phyloP scores from a whole-genome alignment of 2,888 invertebrate species.

The Caenorhabditis angaria region DNA sequence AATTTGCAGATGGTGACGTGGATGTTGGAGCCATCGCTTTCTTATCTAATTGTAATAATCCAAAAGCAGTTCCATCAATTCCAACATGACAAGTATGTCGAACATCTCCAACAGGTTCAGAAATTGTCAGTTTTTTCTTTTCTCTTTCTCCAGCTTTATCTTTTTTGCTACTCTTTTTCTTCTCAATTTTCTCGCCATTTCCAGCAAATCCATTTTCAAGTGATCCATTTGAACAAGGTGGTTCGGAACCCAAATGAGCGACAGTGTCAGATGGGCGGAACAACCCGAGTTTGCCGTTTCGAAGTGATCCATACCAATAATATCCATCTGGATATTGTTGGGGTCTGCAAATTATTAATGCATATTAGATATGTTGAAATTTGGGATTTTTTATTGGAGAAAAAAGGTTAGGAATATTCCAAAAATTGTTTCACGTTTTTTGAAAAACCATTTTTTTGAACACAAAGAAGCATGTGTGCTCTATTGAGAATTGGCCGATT shows the following conservation, averaged over 20 bases:
- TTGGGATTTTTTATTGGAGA: too few species aligned
- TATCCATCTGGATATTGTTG: slow-evolving; percentile 64
- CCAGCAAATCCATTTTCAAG: slow-evolving; percentile 26
- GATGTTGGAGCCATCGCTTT: slow-evolving; percentile 57
- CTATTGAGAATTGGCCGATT: too few species aligned
- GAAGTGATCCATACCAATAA: slow-evolving; percentile 89
- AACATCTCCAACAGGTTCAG: slow-evolving; percentile 93
- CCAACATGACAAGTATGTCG: slow-evolving; percentile 96
- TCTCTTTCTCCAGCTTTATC: slow-evolving; percentile 52
- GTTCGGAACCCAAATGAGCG: slow-evolving; percentile 48
- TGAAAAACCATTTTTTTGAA: too few species aligned
- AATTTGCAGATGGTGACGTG: slow-evolving; percentile 45
- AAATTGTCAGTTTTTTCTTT: slow-evolving; percentile 80
- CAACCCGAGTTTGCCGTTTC: slow-evolving; percentile 78
- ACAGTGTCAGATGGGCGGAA: slow-evolving; percentile 56
- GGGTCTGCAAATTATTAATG: slow-evolving; percentile 49
- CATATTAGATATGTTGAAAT: background rate
- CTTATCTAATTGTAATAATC: slow-evolving; percentile 80
- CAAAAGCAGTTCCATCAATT: slow-evolving; percentile 94
- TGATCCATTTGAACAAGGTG: slow-evolving; percentile 28
- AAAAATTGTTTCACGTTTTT: too few species aligned
- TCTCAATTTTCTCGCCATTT: slow-evolving; percentile 15
- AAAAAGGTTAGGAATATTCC: too few species aligned
- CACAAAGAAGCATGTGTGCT: too few species aligned
- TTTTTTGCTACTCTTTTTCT: slow-evolving; percentile 46